phyloP scores from a whole-genome alignment of 2,888 invertebrate genomes.

The Drosophila maculinotata region DNA sequence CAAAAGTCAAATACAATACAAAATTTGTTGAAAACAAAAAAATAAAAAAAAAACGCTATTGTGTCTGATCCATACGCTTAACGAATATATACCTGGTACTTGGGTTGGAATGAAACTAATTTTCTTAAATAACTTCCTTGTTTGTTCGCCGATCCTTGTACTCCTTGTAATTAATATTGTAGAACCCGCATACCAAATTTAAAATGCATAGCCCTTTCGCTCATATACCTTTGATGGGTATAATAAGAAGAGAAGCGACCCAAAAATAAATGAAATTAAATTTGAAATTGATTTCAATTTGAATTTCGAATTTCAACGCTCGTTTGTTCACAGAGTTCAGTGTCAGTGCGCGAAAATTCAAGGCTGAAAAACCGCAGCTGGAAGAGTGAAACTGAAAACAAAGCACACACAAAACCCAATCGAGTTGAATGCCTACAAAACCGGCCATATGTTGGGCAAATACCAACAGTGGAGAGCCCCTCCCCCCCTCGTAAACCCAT shows the following conservation, averaged over 20 bases:
- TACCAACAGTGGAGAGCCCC: conserved; percentile 28
- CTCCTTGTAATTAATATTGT: too few relatives aligned
- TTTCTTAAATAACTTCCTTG: too few relatives aligned
- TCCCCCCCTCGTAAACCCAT: background rate
- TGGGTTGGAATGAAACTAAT: too few relatives aligned
- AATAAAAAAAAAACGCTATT: background rate
- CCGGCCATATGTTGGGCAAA: conserved; percentile 69
- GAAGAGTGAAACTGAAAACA: conserved; percentile 13
- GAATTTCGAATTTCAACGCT: conserved; percentile 59
- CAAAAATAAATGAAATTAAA: conserved; percentile 61
- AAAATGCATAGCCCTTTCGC: too few relatives aligned
- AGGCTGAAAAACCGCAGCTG: conserved; percentile 50
- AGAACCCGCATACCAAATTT: too few relatives aligned
- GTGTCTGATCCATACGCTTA: too few relatives aligned
- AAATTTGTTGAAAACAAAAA: conserved; percentile 14
- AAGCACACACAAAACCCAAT: conserved; percentile 31
- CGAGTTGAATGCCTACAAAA: conserved; percentile 38
- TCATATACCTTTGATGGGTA: conserved; percentile 6
- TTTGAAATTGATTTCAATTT: conserved; percentile 80
- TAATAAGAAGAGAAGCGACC: conserved; percentile 29
- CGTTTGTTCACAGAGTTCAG: conserved; percentile 62
- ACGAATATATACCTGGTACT: too few relatives aligned
- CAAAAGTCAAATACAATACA: conserved; percentile 47
- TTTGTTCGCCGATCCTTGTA: too few relatives aligned
- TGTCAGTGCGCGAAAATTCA: conserved; percentile 72